Percentiles rank a stretch among this genome's conserved stretches.
These are phyloP conservation scores for Ctenodactylus gundi DNA, from an alignment of 2,113 vertebrate genomes.

Conservation along the genomic window DNA sequence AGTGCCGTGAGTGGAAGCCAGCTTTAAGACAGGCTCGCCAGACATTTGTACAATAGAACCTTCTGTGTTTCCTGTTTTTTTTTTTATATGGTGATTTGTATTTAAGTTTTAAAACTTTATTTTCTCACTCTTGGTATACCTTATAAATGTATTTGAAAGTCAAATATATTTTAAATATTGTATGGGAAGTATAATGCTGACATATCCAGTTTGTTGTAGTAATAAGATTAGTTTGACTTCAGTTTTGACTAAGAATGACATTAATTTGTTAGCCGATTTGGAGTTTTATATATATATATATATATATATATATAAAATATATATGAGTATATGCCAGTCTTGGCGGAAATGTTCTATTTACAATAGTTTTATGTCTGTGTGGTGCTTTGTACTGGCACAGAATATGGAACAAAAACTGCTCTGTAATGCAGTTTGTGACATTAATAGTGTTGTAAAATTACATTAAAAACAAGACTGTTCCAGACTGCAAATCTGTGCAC, in stretches of 20 bases:
- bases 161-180: conserved; percentile 84
- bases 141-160: conserved; percentile 80
- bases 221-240: conserved; percentile 66
- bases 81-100: conserved; percentile 76
- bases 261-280: conserved; percentile 63
- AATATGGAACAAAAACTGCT: conserved; percentile 51
- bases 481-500: conserved; percentile 47
- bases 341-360: conserved; percentile 65
- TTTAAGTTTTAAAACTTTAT: conserved; percentile 84
- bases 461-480: conserved; percentile 22
- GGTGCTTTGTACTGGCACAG: conserved; percentile 21
- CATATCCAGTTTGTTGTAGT: conserved; percentile 72
- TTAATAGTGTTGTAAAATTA: background rate
- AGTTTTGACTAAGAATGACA: conserved; percentile 62
- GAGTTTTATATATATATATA: conserved; percentile 38
- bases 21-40: background rate
- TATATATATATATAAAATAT: background rate
- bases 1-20: background rate
- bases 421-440: conserved; percentile 55
- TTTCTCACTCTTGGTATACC: conserved; percentile 81
- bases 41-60: conserved; percentile 58
- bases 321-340: conserved; percentile 57
- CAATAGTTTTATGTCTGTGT: conserved; percentile 64
- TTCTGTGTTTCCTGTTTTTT: conserved; percentile 44
- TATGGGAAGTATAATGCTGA: conserved; percentile 74